Percentiles rank a stretch among this genome's conserved stretches.
These are phyloP conservation scores for Pseudomyrmex gracilis DNA, from an alignment of 1,140 invertebrate species.

Conservation along the genomic window DNA sequence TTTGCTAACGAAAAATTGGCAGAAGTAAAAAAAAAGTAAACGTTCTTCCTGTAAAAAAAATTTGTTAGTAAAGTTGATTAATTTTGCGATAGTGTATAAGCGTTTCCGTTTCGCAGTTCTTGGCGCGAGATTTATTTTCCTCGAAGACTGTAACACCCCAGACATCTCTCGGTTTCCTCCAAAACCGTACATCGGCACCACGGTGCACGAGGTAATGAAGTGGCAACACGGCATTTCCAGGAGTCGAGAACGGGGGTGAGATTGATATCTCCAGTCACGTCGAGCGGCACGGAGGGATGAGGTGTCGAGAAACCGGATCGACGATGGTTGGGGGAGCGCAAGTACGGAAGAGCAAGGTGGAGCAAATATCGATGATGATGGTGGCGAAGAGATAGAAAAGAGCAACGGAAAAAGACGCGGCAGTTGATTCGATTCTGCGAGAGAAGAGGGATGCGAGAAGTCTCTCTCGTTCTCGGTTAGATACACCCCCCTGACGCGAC, in stretches of 20 bases:
- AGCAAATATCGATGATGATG: neutral
- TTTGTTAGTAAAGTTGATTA: no score
- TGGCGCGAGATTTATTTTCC: slow-evolving; percentile 59
- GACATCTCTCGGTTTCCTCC: slow-evolving; percentile 21
- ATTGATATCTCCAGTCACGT: slow-evolving; percentile 81
- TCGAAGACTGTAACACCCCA: slow-evolving; percentile 57
- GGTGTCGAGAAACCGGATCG: slow-evolving; percentile 79
- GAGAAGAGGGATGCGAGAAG: slow-evolving; percentile 65
- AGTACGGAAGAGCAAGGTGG: slow-evolving; percentile 51
- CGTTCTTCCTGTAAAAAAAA: no score
- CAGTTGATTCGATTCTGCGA: slow-evolving; percentile 58
- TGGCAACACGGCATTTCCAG: slow-evolving; percentile 79
- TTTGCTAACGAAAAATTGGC: no score
- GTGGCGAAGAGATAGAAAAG: neutral
- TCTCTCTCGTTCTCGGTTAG: slow-evolving; percentile 71
- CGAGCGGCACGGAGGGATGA: slow-evolving; percentile 69
- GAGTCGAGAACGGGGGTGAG: slow-evolving; percentile 78
- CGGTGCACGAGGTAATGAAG: slow-evolving; percentile 78
- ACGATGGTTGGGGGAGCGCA: slow-evolving; percentile 48
- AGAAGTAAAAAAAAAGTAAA: no score
- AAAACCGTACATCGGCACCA: slow-evolving; percentile 62
- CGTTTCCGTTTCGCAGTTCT: neutral
- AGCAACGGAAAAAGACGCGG: slow-evolving; percentile 53
- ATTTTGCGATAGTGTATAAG: no score
- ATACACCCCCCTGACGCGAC: slow-evolving; percentile 64